Evolutionary conservation across 2,888 invertebrate species (phyloP).

Genomic region (Amiota minor): DNA sequence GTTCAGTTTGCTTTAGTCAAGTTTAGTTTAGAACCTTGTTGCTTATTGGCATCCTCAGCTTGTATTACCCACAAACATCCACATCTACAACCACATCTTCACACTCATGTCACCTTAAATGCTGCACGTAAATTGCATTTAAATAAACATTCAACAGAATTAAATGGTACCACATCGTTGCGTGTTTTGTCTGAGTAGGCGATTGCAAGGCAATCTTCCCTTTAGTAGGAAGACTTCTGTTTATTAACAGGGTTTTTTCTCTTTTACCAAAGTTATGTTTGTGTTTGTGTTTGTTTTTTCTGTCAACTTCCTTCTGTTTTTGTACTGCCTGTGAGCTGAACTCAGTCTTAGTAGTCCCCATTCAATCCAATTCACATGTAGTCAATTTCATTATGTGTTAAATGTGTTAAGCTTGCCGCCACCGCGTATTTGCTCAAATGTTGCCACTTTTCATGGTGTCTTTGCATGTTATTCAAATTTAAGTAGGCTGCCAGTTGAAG

Average conservation of each 20-base stretch:
- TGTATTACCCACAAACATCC: too few relatives aligned
- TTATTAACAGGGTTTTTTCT: too few relatives aligned
- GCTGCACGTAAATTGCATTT: slow-evolving; percentile 31
- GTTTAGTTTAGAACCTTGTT: not conserved
- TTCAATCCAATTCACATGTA: not conserved
- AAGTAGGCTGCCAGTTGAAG: slow-evolving; percentile 7
- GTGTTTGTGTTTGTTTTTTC: too few relatives aligned
- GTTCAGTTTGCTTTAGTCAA: not conserved
- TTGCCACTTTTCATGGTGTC: slow-evolving; percentile 12
- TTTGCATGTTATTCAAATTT: slow-evolving; percentile 21
- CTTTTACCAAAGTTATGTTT: too few relatives aligned
- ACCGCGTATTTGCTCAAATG: slow-evolving; percentile 16
- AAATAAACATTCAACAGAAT: slow-evolving; percentile 3
- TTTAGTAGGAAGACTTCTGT: too few relatives aligned
- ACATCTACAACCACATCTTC: not conserved
- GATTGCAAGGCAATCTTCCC: too few relatives aligned
- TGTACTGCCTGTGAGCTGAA: too few relatives aligned
- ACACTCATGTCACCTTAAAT: not conserved
- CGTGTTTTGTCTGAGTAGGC: not conserved
- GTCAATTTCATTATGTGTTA: slow-evolving; percentile 34
- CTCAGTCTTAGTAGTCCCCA: too few relatives aligned
- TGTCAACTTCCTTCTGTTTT: too few relatives aligned
- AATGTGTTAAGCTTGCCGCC: slow-evolving; percentile 28
- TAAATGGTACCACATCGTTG: slow-evolving; percentile 13
- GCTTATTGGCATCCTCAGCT: slow-evolving; percentile 13